Conservation (phyloP, 1,140 invertebrate genomes). For the Temnothorax curvispinosus region DNA sequence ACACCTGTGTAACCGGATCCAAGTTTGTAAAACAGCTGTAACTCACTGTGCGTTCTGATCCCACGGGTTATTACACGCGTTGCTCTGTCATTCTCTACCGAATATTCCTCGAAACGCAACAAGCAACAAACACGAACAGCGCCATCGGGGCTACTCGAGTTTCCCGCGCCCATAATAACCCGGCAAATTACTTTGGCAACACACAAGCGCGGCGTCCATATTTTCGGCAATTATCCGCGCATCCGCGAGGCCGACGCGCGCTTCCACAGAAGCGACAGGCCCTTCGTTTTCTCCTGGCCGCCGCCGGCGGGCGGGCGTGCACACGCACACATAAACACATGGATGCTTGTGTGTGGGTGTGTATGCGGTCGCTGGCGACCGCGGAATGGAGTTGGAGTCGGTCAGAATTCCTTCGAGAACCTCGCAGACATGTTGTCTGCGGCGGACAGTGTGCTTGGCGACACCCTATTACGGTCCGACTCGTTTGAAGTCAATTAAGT, state of each 20-base stretch:
- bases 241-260: constrained; percentile 30
- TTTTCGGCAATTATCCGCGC: constrained; percentile 56
- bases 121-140: constrained; percentile 26
- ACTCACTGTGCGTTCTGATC: background rate
- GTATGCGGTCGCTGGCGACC: background rate
- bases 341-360: background rate
- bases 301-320: background rate
- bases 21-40: constrained; percentile 17
- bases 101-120: constrained; percentile 28
- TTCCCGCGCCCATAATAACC: constrained; percentile 50
- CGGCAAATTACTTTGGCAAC: constrained; percentile 44
- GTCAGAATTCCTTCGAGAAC: constrained; percentile 52
- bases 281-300: constrained; percentile 62
- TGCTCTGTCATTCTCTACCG: constrained; percentile 2
- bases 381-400: constrained; percentile 37
- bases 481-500: constrained; percentile 10
- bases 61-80: constrained; percentile 2
- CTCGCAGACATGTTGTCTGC: constrained; percentile 52
- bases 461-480: constrained; percentile 16
- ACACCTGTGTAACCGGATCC: constrained; percentile 33
- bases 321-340: background rate
- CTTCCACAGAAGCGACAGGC: constrained; percentile 53
- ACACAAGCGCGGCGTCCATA: constrained; percentile 39
- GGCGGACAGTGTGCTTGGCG: constrained; percentile 32
- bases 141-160: constrained; percentile 26